Conservation (phyloP, 2,888 invertebrate genomes). For the Argyresthia albistria region DNA sequence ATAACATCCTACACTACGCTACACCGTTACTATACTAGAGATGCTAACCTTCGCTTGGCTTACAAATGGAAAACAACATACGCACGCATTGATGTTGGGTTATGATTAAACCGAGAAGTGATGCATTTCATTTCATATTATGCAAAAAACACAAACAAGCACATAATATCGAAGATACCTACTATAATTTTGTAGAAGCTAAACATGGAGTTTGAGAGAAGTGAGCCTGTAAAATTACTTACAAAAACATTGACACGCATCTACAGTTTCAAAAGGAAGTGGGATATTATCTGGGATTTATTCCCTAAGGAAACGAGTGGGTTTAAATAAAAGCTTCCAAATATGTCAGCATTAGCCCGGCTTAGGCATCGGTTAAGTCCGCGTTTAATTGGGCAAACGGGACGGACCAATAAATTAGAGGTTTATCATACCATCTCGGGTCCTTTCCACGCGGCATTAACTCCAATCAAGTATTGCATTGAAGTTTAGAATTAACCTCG, state of each 20-base stretch:
- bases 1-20: not conserved
- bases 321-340: slow-evolving; percentile 42
- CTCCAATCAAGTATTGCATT: too few species aligned
- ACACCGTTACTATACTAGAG: not conserved
- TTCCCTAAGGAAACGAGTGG: slow-evolving; percentile 26
- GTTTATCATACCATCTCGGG: slow-evolving; percentile 53
- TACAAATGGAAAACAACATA: not conserved
- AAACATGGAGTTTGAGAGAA: slow-evolving; percentile 10
- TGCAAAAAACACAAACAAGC: not conserved
- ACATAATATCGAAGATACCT: not conserved
- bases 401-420: slow-evolving; percentile 52
- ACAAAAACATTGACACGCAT: slow-evolving; percentile 9
- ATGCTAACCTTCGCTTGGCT: not conserved
- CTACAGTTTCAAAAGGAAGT: slow-evolving; percentile 23
- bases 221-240: not conserved
- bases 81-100: slow-evolving; percentile 3
- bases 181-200: not conserved
- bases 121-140: slow-evolving; percentile 6
- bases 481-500: too few species aligned
- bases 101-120: slow-evolving; percentile 9
- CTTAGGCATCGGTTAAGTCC: slow-evolving; percentile 29
- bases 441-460: slow-evolving; percentile 15
- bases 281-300: slow-evolving; percentile 40
- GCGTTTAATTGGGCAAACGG: slow-evolving; percentile 43
- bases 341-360: slow-evolving; percentile 22